These are phyloP conservation scores for Leucopsar rothschildi DNA, from an alignment of 2,113 vertebrate species.

Conservation along the genomic window DNA sequence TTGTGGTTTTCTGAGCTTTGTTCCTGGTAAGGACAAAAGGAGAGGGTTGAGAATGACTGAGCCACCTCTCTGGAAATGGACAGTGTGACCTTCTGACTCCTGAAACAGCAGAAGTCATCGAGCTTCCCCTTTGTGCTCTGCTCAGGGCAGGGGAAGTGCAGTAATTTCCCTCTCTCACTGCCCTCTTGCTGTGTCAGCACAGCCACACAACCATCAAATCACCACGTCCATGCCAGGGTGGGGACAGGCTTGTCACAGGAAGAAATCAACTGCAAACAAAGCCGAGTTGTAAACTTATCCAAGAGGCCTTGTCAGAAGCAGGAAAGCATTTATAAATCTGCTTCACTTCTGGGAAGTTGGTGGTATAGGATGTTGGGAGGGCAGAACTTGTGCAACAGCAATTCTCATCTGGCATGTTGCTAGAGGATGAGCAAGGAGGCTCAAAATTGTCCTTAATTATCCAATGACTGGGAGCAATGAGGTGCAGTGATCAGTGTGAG, in stretches of 20 bases:
- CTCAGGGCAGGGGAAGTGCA: not conserved
- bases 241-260: not conserved
- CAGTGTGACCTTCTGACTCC: not conserved
- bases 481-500: not conserved
- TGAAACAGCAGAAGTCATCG: not conserved
- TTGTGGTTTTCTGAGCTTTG: not conserved
- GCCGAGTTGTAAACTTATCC: not conserved
- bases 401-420: not conserved
- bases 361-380: not conserved
- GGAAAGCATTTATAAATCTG: constrained; percentile 3
- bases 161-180: not conserved
- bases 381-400: not conserved
- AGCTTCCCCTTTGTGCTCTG: not conserved
- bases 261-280: constrained; percentile 40
- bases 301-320: not conserved
- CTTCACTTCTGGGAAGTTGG: not conserved
- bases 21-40: not conserved
- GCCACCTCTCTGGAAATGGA: not conserved
- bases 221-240: not conserved
- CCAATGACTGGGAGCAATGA: rapidly evolving
- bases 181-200: not conserved
- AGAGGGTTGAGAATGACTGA: not conserved
- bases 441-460: not conserved
- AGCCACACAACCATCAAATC: not conserved
- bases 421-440: not conserved